Conservation (phyloP, 2,888 invertebrate species). For the Dascillus cervinus region DNA sequence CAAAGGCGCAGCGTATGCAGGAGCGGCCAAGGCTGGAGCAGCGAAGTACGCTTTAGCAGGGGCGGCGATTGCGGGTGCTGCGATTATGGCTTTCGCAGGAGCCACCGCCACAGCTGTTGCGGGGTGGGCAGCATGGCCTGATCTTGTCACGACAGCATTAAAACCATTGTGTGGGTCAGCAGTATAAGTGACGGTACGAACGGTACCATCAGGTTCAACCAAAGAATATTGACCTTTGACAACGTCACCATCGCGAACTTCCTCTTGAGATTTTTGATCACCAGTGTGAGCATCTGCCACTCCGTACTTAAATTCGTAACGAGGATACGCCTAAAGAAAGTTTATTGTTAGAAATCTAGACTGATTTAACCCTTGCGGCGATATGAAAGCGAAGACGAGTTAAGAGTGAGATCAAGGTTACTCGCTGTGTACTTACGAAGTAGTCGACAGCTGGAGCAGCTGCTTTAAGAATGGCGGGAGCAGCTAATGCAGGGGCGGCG, state of each 20-base stretch:
- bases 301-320: slow-evolving; percentile 52
- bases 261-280: slow-evolving; percentile 49
- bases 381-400: background rate
- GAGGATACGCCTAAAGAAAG: slow-evolving; percentile 43
- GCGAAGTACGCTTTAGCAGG: slow-evolving; percentile 23
- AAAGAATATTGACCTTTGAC: slow-evolving; percentile 52
- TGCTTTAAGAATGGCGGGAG: slow-evolving; percentile 27
- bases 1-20: slow-evolving; percentile 11
- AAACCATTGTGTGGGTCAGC: slow-evolving; percentile 53
- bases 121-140: slow-evolving; percentile 54
- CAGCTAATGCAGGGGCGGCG: slow-evolving; percentile 18
- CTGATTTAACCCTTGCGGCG: background rate
- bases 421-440: slow-evolving; percentile 29
- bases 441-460: slow-evolving; percentile 31
- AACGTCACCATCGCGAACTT: slow-evolving; percentile 48
- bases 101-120: slow-evolving; percentile 26
- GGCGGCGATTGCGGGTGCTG: slow-evolving; percentile 23
- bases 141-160: slow-evolving; percentile 35
- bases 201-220: slow-evolving; percentile 50
- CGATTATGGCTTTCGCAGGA: slow-evolving; percentile 28
- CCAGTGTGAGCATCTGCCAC: slow-evolving; percentile 52
- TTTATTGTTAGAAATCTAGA: background rate
- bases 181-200: slow-evolving; percentile 50
- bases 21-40: slow-evolving; percentile 14
- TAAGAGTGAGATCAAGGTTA: background rate